Conservation (phyloP, 2,113 vertebrate species). For the Toxotes jaculatrix region DNA sequence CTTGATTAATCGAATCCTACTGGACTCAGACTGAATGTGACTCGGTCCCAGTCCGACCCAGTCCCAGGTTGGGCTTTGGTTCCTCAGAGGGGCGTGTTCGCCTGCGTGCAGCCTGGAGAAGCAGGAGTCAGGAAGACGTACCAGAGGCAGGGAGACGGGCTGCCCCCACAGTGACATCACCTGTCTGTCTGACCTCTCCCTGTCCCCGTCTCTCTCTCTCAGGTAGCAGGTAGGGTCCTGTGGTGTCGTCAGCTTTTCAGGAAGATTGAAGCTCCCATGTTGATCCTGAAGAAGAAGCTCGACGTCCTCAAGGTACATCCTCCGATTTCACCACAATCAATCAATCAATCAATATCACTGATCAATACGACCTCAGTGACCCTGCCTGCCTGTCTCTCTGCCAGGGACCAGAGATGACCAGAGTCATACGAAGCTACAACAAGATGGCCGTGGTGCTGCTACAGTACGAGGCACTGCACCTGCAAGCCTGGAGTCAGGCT, state of each 20-base stretch:
- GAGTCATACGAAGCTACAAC: slow-evolving; percentile 85
- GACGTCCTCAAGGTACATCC: slow-evolving; percentile 81
- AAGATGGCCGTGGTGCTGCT: slow-evolving; percentile 84
- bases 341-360: neutral
- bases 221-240: slow-evolving; percentile 87
- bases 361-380: neutral
- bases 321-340: neutral
- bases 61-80: neutral
- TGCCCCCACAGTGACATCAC: neutral
- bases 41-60: no score
- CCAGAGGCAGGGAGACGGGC: no score
- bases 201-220: slow-evolving; percentile 21
- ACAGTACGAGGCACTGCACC: slow-evolving; percentile 86
- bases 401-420: slow-evolving; percentile 85
- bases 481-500: slow-evolving; percentile 83
- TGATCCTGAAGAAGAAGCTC: slow-evolving; percentile 84
- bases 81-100: neutral
- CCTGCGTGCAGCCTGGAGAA: neutral
- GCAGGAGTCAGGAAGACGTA: neutral
- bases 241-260: slow-evolving; percentile 88
- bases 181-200: neutral
- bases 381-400: neutral
- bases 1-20: no score
- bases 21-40: no score
- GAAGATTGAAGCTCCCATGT: slow-evolving; percentile 88